Percentiles rank a stretch among this genome's conserved stretches.
These are phyloP conservation scores for Bombus difficillimus DNA, from an alignment of 1,140 invertebrate species.

Conservation along the genomic window DNA sequence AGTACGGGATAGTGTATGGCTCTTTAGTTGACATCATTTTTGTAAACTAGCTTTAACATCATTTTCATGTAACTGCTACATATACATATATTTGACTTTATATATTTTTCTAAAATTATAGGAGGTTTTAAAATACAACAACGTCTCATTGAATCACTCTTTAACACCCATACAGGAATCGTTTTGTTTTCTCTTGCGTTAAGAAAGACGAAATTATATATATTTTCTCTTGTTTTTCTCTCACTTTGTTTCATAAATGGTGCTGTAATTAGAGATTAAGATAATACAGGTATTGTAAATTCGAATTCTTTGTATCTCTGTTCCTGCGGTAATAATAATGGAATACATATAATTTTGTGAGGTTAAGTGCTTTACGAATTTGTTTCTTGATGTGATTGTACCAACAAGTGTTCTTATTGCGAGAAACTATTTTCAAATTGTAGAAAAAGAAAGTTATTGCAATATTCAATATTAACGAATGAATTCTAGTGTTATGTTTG, in stretches of 20 bases:
- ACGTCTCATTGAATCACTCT: neutral
- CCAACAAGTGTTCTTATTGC: neutral
- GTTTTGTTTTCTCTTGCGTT: neutral
- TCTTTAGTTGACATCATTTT: conserved; percentile 12
- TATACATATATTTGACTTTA: conserved; percentile 6
- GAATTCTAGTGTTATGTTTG: neutral
- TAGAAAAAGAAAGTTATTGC: neutral
- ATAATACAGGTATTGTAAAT: neutral
- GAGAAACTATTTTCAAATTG: neutral
- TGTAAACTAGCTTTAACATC: conserved; percentile 24
- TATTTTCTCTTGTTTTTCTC: neutral
- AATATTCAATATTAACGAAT: neutral
- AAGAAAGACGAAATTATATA: neutral
- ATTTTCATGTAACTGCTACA: conserved; percentile 10
- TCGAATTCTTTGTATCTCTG: neutral
- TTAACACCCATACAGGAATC: neutral
- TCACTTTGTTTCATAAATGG: neutral
- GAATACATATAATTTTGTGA: neutral
- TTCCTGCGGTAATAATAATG: neutral
- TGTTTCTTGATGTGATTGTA: neutral
- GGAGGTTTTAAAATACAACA: conserved; percentile 6
- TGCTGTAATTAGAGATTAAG: conserved; percentile 25
- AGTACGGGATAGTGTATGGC: neutral
- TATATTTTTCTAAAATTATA: conserved; percentile 31
- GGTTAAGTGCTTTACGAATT: neutral